Evolutionary conservation across 2,888 invertebrate species (phyloP).

Genomic region (Xiphydria camelus): DNA sequence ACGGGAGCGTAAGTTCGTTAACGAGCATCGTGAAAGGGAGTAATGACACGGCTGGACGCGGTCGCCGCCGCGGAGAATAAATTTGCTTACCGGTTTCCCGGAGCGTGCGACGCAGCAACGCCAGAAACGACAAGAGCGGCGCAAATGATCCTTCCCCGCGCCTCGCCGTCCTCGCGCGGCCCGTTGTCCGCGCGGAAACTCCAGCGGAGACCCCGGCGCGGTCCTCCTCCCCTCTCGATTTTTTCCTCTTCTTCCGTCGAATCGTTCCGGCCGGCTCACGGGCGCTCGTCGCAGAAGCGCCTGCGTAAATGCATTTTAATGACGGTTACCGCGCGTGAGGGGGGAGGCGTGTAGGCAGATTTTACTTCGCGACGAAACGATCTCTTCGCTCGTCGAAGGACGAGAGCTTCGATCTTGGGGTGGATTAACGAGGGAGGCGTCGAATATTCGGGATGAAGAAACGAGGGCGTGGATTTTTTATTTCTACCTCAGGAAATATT

Average conservation of each 20-base stretch:
- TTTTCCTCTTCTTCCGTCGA: too few relatives aligned
- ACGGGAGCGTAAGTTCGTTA: constrained; percentile 23
- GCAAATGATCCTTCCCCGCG: not conserved
- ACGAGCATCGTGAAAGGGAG: constrained; percentile 51
- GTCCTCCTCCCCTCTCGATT: too few relatives aligned
- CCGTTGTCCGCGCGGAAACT: too few relatives aligned
- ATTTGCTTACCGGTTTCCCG: constrained; percentile 49
- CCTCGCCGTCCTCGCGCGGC: not conserved
- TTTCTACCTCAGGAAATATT: too few relatives aligned
- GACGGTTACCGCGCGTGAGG: not conserved
- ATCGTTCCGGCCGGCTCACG: constrained; percentile 1
- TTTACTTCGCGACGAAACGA: too few relatives aligned
- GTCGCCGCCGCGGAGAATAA: constrained; percentile 41
- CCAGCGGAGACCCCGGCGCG: too few relatives aligned
- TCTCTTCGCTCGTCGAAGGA: not conserved
- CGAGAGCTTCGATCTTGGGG: too few relatives aligned
- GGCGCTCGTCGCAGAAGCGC: not conserved
- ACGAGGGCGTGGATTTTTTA: too few relatives aligned
- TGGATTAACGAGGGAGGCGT: too few relatives aligned
- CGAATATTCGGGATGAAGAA: too few relatives aligned
- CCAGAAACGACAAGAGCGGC: not conserved
- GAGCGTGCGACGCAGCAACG: constrained; percentile 23
- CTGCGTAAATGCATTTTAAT: constrained; percentile 1
- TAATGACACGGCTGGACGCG: constrained; percentile 51
- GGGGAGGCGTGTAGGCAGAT: too few relatives aligned